Evolutionary conservation across 2,888 invertebrate genomes (phyloP), one percentile per base, ranked within the genome.

Genomic region (Rugalucina vietnamica): DNA sequence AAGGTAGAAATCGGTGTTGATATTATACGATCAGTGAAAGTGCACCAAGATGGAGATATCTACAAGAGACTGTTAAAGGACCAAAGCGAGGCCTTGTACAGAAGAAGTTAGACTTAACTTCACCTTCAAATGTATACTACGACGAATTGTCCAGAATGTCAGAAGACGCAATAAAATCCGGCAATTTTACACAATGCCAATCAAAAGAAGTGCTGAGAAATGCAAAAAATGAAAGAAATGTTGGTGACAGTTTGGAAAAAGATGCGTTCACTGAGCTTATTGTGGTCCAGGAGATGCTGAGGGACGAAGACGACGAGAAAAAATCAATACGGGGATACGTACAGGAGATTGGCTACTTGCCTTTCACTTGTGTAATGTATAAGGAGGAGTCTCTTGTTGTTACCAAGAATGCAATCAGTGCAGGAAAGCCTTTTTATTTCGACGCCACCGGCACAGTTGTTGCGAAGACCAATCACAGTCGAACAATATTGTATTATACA

Each of bases 391-490:
- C 74, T 8, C 32, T 74, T 5, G 27, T 10, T 2, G 75, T 57
- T 12, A 75, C 65, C 4, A 80, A 65, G n/a, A n/a, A n/a, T n/a
- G n/a, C n/a, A n/a, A n/a, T n/a, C n/a, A n/a, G n/a, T n/a, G n/a
- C n/a, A n/a, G n/a, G 54, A 74, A 50, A 69, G 80, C 32, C 32
- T 74, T 29, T 80, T 80, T 75, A 73, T 36, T 21, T 80, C 12
- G 80, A 74, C 43, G 74, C 80, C 18, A 74, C 80, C 29, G 74
- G 80, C 12, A 49, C 57, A n/a, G 65, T 80, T 18, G 80, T 39
- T 21, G n/a, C 43, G 14, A 65, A 49, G 21, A n/a, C 34, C 36
- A 0, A 29, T 10, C 8, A 71, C 27, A 39, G 18, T 18, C 29
- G 36, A 37, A 27, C 50, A n/a, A 70, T 43, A 32, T 29, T 78